Conservation (phyloP, 1,140 invertebrate genomes). For the Bombyx mandarina region DNA sequence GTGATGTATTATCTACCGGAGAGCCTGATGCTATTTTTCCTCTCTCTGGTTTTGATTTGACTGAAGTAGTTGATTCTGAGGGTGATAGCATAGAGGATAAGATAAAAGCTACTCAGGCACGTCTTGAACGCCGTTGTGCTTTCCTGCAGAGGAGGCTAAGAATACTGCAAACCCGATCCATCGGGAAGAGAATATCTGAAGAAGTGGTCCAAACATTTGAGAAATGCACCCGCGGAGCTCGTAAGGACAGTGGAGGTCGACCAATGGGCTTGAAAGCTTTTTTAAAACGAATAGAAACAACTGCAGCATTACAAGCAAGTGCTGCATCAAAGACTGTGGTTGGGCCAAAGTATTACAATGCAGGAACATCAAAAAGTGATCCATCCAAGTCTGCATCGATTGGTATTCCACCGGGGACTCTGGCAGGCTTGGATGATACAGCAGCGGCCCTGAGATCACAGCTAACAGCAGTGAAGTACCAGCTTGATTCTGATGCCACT, state of each 20-base stretch:
- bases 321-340: slow-evolving; percentile 41
- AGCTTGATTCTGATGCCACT: slow-evolving; percentile 92
- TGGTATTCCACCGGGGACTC: slow-evolving; percentile 53
- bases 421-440: slow-evolving; percentile 75
- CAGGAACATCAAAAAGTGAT: slow-evolving; percentile 73
- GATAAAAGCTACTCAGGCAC: slow-evolving; percentile 72
- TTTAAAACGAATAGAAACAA: slow-evolving; percentile 54
- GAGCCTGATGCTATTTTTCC: slow-evolving; percentile 74
- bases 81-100: slow-evolving; percentile 63
- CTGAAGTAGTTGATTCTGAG: slow-evolving; percentile 60
- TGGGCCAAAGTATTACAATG: slow-evolving; percentile 72
- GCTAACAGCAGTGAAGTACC: slow-evolving; percentile 78
- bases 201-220: slow-evolving; percentile 82
- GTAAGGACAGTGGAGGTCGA: slow-evolving; percentile 46
- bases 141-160: slow-evolving; percentile 80
- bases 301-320: slow-evolving; percentile 52
- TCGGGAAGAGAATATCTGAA: slow-evolving; percentile 82
- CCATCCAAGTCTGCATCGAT: slow-evolving; percentile 53
- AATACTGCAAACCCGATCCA: slow-evolving; percentile 80
- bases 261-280: slow-evolving; percentile 50
- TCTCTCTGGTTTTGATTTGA: slow-evolving; percentile 73
- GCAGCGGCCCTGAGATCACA: slow-evolving; percentile 80
- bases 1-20: slow-evolving; percentile 57
- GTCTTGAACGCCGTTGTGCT: slow-evolving; percentile 77
- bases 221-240: slow-evolving; percentile 69